These are phyloP conservation scores for Merops nubicus DNA, from an alignment of 2,113 vertebrate genomes.

Conservation along the genomic window DNA sequence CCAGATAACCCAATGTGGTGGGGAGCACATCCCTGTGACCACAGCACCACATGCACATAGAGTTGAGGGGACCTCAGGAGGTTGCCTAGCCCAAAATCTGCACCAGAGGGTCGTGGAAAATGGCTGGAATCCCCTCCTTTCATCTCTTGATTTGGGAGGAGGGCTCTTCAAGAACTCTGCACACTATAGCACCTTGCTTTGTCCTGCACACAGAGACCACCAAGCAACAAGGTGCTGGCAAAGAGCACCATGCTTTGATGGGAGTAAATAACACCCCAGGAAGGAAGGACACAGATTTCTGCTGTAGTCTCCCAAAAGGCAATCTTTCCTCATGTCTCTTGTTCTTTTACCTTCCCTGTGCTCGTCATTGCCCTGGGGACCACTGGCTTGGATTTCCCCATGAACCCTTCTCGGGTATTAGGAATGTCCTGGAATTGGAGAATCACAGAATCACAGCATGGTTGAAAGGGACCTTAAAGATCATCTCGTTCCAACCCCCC, in stretches of 20 bases:
- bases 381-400: not conserved
- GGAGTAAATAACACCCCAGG: not conserved
- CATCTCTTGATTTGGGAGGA: not conserved
- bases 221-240: not conserved
- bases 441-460: no score
- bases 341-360: not conserved
- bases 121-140: not conserved
- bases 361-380: not conserved
- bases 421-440: not conserved
- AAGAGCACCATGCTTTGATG: fast-evolving
- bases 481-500: no score
- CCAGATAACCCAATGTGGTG: fast-evolving
- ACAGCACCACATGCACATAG: fast-evolving
- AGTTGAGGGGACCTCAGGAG: not conserved
- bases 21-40: not conserved
- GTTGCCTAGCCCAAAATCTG: not conserved
- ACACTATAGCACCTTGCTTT: not conserved
- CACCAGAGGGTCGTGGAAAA: not conserved
- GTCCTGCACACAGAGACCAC: no score
- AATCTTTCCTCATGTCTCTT: not conserved
- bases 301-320: not conserved
- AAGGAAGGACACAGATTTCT: not conserved
- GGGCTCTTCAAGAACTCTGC: not conserved
- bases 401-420: not conserved
- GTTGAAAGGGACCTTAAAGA: no score